Base-by-base conservation (phyloP, 2,113 vertebrate species). In the Naja naja region DNA sequence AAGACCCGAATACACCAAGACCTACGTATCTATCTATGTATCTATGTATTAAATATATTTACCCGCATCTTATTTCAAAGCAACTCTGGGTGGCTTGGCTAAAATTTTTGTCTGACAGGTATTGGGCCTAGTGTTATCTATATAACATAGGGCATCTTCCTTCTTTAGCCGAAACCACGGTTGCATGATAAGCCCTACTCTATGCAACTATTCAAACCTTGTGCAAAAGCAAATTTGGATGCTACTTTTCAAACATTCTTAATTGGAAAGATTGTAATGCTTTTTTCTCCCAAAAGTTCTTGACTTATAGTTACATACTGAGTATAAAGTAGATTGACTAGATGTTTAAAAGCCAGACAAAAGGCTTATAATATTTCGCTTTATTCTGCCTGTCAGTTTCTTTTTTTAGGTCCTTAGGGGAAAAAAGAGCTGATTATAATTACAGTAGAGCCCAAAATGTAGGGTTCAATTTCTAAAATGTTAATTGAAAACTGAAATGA, bases 281-380 rank as follows among this genome's bases (percentile, higher is more conserved):
- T 96, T 93, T 49, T 96, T 97, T 96, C 96, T 96, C 92, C 94
- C 96, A 95, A 96, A 96, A 95, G 93, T 95, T 96, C 85, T 91
- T 95, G 94, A 53, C 89, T 95, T 22, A 92, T 94, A 39, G 88
- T 49, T 94, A 95, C 95, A 95, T 94, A 96, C 91, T 94, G 92
- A 96, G 97, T 97, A 96, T 97, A 97, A 97, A 97, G 95, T 94
- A 97, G 96, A 96, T 97, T 96, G 95, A 94, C 96, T 96, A 97
- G 97, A 96, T 94, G 95, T 93, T 95, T 93, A 94, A 97, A 97
- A 93, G 91, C 87, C 88, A 95, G 96, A 96, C 95, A 96, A 96
- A 95, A 93, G 87, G 39, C 95, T 96, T 95, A 92, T 92, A 96
- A 96, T 95, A 53, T 96, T 96, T 96, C 91, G 93, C 95, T 95